Conservation (phyloP, 1,140 invertebrate species). For the Platyscapa corneri region DNA sequence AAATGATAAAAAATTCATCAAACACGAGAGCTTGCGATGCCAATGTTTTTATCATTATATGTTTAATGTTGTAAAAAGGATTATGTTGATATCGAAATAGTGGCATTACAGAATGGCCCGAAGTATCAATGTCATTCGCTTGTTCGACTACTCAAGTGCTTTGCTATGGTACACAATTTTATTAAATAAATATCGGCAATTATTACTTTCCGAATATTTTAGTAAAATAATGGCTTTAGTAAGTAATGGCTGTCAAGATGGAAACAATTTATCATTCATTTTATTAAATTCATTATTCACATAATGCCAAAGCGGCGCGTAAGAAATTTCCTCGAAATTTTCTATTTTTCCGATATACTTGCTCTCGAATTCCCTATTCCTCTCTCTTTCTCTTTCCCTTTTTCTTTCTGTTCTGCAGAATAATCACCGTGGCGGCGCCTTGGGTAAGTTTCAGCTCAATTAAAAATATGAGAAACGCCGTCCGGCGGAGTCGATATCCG, state of each 20-base stretch:
- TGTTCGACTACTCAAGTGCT: no score
- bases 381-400: not conserved
- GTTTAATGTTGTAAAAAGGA: no score
- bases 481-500: slow-evolving; percentile 44
- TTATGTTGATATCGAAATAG: no score
- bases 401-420: not conserved
- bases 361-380: not conserved
- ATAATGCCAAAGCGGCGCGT: not conserved
- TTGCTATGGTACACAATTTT: not conserved
- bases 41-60: no score
- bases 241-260: not conserved
- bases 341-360: not conserved
- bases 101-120: no score
- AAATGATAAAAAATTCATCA: no score
- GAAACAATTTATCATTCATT: not conserved
- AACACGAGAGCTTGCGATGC: no score
- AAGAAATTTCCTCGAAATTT: slow-evolving; percentile 24
- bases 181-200: not conserved
- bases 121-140: no score
- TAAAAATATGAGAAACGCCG: slow-evolving; percentile 52
- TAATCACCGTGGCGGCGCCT: slow-evolving; percentile 30
- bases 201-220: no score
- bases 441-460: slow-evolving; percentile 50
- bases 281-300: slow-evolving; percentile 1
- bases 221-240: no score